phyloP scores from a whole-genome alignment of 2,888 invertebrate genomes.

The Ganaspis brasiliensis region DNA sequence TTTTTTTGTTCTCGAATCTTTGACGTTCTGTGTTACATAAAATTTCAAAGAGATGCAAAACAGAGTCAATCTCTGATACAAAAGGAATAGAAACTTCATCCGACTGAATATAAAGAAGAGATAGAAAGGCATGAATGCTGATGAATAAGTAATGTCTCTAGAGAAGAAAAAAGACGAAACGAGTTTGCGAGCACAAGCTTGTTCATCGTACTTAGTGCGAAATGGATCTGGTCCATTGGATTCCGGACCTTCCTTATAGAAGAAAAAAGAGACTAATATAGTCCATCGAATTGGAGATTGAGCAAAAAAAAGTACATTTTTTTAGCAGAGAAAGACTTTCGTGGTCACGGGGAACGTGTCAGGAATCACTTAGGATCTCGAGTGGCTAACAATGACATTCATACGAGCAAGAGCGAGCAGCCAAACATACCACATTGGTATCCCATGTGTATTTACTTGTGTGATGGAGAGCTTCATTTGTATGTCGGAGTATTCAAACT shows the following conservation, averaged over 20 bases:
- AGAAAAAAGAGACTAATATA: conserved; percentile 4
- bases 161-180: neutral
- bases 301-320: conserved; percentile 46
- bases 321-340: conserved; percentile 50
- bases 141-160: conserved; percentile 49
- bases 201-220: conserved; percentile 24
- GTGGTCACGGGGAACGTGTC: conserved; percentile 69
- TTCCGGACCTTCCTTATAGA: conserved; percentile 10
- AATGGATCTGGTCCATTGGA: conserved; percentile 40
- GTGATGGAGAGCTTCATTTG: neutral
- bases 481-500: conserved; percentile 54
- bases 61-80: neutral
- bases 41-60: too few relatives aligned
- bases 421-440: neutral
- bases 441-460: conserved; percentile 32
- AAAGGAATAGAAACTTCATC: neutral
- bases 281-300: conserved; percentile 37
- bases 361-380: conserved; percentile 71
- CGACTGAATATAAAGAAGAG: conserved; percentile 1
- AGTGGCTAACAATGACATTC: conserved; percentile 69
- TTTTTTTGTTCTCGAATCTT: too few relatives aligned
- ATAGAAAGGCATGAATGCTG: conserved; percentile 21
- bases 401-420: conserved; percentile 26
- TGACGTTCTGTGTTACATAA: too few relatives aligned
- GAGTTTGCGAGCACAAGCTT: conserved; percentile 19